phyloP scores from a whole-genome alignment of 2,797 vertebrate species.

The Sarcophilus harrisii region DNA sequence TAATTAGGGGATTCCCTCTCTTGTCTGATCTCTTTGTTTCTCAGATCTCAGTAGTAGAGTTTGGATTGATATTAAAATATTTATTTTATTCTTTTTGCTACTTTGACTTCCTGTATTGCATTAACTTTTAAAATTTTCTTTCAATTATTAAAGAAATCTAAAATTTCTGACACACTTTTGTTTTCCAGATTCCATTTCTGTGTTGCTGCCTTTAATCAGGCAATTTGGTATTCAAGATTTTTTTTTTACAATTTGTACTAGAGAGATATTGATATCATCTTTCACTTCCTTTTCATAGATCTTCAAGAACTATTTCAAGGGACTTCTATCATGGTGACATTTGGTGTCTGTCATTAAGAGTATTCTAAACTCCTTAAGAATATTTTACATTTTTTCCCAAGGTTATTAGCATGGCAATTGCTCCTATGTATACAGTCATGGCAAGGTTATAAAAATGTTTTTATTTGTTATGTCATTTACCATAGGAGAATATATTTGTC shows the following conservation, averaged over 20 bases:
- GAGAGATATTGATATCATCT: background rate
- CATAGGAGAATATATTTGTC: background rate
- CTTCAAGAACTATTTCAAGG: background rate
- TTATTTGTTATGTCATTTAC: background rate
- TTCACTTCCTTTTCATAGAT: background rate
- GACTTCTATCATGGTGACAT: background rate
- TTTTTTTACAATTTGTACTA: background rate
- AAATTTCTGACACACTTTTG: background rate
- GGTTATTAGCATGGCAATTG: background rate
- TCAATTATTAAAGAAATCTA: background rate
- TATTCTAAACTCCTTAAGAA: background rate
- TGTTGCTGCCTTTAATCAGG: background rate
- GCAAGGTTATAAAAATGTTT: background rate
- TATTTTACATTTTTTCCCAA: background rate
- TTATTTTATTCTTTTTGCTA: background rate
- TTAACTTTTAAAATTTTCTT: background rate
- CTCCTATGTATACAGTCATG: background rate
- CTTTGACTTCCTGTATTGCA: background rate
- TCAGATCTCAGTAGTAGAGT: background rate
- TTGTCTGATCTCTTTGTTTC: background rate
- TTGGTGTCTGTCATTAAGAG: background rate
- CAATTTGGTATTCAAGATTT: background rate
- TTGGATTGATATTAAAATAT: background rate
- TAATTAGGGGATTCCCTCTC: background rate
- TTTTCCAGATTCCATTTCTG: background rate